Evolutionary conservation across 2,797 vertebrate species (phyloP), one percentile per base, ranked within the genome.

Genomic region (Acridotheres tristis): DNA sequence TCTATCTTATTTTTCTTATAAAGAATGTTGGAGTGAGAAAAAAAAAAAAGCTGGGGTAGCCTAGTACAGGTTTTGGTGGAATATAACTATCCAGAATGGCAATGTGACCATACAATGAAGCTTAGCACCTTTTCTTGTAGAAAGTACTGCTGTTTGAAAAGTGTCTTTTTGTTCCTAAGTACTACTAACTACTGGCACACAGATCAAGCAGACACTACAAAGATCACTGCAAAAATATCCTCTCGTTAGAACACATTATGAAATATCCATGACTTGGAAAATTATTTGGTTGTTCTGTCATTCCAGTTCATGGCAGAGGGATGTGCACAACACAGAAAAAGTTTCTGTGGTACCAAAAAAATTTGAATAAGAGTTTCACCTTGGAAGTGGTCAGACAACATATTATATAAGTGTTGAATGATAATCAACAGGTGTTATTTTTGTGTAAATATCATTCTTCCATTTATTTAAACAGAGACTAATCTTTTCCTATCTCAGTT

Each of bases 241-340:
- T 72, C 12, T 65, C 1, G 7, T 36, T 69, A 22, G 16, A 77
- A 5, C 7, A 61, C 10, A 8, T 18, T 54, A 17, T 0, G 0
- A 48, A 58, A 66, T 34, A 58, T 18, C 62, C 2, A 29, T 50
- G 10, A 30, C 11, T 80, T 68, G 10, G 43, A 66, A 80, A 91
- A 54, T 32, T 13, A 61, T 32, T 80, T 83, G 3, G 1, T 43
- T 22, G 16, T 40, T n/a, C 4, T 16, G 25, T 57, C 16, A 21
- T 65, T 76, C 36, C 6, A 4, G 43, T 59, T 84, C 3, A 13
- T 18, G 47, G 13, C 5, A 13, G 13, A 8, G 9, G 1, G 2
- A 7, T 32, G 16, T 40, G 30, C 15, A 13, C 4, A 50, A 4
- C 8, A 11, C 8, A 66, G 25, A 45, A 65, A 16, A 73, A 7